Percentiles rank a stretch among this genome's conserved stretches.
phyloP scores from a whole-genome alignment of 1,140 invertebrate species.

The Druon quercuslanigerum region DNA sequence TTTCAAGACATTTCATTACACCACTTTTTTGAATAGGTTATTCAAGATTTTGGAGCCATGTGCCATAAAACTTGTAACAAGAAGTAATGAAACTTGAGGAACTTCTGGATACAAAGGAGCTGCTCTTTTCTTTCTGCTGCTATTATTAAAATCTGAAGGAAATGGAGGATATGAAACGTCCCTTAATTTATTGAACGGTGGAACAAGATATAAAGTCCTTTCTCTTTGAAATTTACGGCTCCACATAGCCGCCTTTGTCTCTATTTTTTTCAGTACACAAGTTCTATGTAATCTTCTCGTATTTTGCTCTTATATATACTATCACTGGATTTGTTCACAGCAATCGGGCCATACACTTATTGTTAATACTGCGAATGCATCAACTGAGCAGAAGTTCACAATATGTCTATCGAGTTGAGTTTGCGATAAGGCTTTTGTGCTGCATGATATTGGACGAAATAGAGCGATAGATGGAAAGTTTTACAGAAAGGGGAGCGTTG shows the following conservation, averaged over 20 bases:
- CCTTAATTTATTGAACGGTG: slow-evolving; percentile 29
- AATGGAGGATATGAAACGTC: slow-evolving; percentile 34
- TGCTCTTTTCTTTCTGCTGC: background rate
- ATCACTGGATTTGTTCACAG: background rate
- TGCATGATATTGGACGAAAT: slow-evolving; percentile 1
- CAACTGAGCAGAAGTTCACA: background rate
- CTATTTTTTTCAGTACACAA: background rate
- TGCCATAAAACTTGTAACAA: too few species aligned
- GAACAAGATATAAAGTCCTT: slow-evolving; percentile 31
- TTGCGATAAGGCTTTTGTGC: slow-evolving; percentile 26
- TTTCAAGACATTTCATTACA: too few species aligned
- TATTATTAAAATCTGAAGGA: slow-evolving; percentile 37
- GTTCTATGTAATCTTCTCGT: background rate
- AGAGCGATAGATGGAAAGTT: background rate
- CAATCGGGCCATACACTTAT: slow-evolving; percentile 16
- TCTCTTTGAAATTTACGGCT: slow-evolving; percentile 14
- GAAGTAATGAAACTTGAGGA: background rate
- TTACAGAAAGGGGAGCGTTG: background rate
- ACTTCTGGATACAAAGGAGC: background rate
- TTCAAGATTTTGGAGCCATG: too few species aligned
- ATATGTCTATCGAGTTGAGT: slow-evolving; percentile 26
- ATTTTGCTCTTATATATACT: background rate
- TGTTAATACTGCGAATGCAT: slow-evolving; percentile 8
- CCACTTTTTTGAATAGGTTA: too few species aligned
- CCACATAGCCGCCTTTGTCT: background rate